These are phyloP conservation scores for Pocota personata DNA, from an alignment of 2,888 invertebrate species.

Conservation along the genomic window DNA sequence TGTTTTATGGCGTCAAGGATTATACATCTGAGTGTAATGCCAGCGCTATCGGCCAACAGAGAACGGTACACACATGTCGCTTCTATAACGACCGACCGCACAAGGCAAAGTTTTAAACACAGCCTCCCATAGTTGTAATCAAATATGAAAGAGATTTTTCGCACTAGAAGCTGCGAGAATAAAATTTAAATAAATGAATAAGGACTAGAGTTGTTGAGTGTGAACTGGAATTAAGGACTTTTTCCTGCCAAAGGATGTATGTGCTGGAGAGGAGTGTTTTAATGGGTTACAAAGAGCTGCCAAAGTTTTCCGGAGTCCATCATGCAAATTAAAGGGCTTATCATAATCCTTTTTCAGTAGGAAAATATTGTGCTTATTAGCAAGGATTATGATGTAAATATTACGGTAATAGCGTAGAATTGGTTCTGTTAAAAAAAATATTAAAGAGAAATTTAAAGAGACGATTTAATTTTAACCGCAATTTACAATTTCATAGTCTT, in stretches of 20 bases:
- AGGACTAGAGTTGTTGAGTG: background rate
- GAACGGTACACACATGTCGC: background rate
- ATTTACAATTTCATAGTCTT: no score
- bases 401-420: background rate
- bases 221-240: background rate
- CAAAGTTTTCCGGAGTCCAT: background rate
- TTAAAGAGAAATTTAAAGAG: no score
- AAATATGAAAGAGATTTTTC: slow-evolving; percentile 37
- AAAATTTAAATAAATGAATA: slow-evolving; percentile 39
- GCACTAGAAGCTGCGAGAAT: slow-evolving; percentile 12
- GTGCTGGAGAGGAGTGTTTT: background rate
- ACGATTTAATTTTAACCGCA: no score
- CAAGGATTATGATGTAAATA: background rate
- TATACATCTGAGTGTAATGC: slow-evolving; percentile 48
- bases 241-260: background rate
- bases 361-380: background rate
- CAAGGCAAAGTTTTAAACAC: background rate
- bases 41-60: slow-evolving; percentile 38
- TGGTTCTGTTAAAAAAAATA: no score
- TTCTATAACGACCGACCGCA: background rate
- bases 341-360: background rate
- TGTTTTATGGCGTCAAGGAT: slow-evolving; percentile 52
- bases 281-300: slow-evolving; percentile 5
- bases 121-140: slow-evolving; percentile 30
- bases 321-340: slow-evolving; percentile 15